These are phyloP conservation scores for Hippocampus comes DNA, from an alignment of 2,113 vertebrate genomes.

Conservation along the genomic window DNA sequence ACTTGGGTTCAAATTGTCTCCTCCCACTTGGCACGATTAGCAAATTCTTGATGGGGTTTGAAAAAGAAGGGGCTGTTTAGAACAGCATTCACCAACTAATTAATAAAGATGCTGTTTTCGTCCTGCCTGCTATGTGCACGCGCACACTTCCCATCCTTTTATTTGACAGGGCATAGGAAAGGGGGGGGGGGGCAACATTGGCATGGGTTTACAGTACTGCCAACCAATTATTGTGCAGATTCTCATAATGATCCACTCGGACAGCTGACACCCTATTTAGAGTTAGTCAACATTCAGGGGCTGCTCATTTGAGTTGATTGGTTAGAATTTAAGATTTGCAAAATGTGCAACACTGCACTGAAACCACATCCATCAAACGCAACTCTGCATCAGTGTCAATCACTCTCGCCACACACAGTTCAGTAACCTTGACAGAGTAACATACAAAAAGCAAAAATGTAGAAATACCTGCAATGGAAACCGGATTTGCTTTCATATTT, in stretches of 20 bases:
- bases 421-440: background rate
- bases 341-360: background rate
- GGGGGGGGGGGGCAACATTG: conserved; percentile 49
- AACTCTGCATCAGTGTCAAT: background rate
- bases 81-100: conserved; percentile 28
- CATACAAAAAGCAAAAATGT: background rate
- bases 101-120: conserved; percentile 11
- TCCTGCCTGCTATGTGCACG: conserved; percentile 8
- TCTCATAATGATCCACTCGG: conserved; percentile 53
- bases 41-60: conserved; percentile 19
- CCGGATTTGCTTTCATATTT: too few species aligned
- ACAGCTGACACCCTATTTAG: conserved; percentile 53
- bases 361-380: conserved; percentile 40
- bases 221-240: conserved; percentile 46
- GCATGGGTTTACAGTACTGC: conserved; percentile 16
- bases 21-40: background rate
- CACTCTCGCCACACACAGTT: background rate
- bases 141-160: conserved; percentile 26
- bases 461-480: too few species aligned
- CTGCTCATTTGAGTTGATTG: conserved; percentile 22
- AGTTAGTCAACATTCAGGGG: conserved; percentile 33
- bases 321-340: conserved; percentile 21
- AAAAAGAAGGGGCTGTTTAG: conserved; percentile 17
- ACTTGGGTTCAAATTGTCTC: background rate
- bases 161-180: conserved; percentile 16